These are phyloP conservation scores for Cuniculus paca DNA, from an alignment of 2,797 vertebrate species.

Conservation along the genomic window DNA sequence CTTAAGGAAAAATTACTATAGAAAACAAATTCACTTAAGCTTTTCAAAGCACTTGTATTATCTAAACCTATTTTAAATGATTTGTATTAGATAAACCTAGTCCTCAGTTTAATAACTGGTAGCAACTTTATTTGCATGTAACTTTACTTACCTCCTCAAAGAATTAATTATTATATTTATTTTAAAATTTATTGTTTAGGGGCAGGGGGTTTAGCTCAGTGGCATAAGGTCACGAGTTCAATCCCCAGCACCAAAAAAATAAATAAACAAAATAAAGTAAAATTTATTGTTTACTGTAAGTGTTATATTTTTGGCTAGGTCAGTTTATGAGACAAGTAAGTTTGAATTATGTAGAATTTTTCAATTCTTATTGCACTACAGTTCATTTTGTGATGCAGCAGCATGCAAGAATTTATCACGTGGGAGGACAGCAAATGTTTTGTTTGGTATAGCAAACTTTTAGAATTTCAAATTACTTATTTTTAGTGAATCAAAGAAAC, in stretches of 20 bases:
- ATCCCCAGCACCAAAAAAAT: no score
- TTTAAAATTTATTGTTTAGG: constrained; percentile 10
- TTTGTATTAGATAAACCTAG: background rate
- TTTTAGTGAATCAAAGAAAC: background rate
- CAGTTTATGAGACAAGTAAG: background rate
- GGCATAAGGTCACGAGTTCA: no score
- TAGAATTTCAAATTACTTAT: background rate
- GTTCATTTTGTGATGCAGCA: background rate
- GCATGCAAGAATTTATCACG: background rate
- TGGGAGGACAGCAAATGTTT: background rate
- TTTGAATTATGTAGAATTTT: constrained; percentile 1
- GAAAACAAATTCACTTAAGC: background rate
- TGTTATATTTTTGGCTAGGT: background rate
- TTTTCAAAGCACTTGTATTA: constrained; percentile 5
- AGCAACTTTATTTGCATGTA: constrained; percentile 35
- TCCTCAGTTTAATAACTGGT: background rate
- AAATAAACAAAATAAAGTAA: no score
- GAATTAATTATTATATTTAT: constrained; percentile 9
- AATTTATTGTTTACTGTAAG: background rate
- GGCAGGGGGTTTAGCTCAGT: no score
- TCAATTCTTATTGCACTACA: background rate
- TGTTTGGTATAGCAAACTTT: background rate
- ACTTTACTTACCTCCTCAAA: background rate
- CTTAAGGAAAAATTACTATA: constrained; percentile 34
- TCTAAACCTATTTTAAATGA: background rate